Evolutionary conservation across 2,888 invertebrate species (phyloP).

Genomic region (Rotaria socialis): DNA sequence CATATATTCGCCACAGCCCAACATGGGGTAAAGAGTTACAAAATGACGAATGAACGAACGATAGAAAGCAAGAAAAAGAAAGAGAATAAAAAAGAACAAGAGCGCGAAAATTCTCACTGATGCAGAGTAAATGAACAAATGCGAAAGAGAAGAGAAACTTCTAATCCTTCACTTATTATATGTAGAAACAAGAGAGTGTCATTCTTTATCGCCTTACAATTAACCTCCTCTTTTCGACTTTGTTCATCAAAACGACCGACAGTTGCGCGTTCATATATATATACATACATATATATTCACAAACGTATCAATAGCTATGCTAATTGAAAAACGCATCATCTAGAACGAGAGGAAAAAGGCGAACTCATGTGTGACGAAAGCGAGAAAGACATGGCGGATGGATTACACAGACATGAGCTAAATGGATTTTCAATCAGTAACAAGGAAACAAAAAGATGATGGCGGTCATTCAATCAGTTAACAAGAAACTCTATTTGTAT

Average conservation of each 20-base stretch:
- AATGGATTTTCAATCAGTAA: conserved; percentile 19
- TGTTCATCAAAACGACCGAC: conserved; percentile 16
- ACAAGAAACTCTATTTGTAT: conserved; percentile 23
- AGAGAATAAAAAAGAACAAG: neutral
- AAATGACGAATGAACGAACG: conserved; percentile 10
- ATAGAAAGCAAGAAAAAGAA: neutral
- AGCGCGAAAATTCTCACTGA: conserved; percentile 1
- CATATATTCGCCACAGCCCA: neutral
- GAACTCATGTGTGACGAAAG: neutral
- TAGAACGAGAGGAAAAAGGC: neutral
- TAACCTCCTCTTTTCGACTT: conserved; percentile 4
- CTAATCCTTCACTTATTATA: conserved; percentile 10
- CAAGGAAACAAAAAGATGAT: neutral
- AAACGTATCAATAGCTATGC: neutral
- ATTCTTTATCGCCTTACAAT: conserved; percentile 22
- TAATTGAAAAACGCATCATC: conserved; percentile 7
- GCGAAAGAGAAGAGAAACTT: neutral
- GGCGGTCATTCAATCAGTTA: neutral
- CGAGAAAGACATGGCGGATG: neutral
- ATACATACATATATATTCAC: neutral
- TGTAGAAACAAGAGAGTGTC: conserved; percentile 17
- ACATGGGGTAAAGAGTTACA: neutral
- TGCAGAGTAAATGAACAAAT: conserved; percentile 22
- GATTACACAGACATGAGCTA: conserved; percentile 8
- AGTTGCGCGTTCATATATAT: neutral